Base-by-base conservation (phyloP, 2,113 vertebrate genomes). In the Sinocyclocheilus grahami region DNA sequence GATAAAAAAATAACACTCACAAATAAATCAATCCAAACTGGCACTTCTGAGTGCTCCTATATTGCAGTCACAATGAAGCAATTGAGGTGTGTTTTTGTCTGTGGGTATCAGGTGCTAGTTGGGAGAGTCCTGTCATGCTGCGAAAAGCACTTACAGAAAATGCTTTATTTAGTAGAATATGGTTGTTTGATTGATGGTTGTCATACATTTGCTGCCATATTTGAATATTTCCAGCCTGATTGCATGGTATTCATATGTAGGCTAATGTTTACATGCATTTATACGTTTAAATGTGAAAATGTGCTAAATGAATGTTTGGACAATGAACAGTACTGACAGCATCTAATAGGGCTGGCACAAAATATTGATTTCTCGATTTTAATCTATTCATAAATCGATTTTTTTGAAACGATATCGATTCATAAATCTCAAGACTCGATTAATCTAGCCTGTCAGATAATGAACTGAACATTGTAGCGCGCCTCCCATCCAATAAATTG, bases 31-130 rank as follows among this genome's bases (percentile, higher is more conserved):
- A 18, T 72, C 62, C 46, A 24, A 14, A 5, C 30, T 72, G 77
- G 58, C 62, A 67, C 33, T 82, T 62, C 42, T 63, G 18, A 86
- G 69, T 2, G 51, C 51, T 85, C 51, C 58, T 48, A 60, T 46
- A 48, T 16, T 12, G 30, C 46, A 39, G 11, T 62, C 53, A 78
- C 62, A 63, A 67, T 86, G 74, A 53, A 42, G 11, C 69, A 51
- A 82, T 82, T 85, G 58, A 75, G 74, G 46, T 81, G 42, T 81
- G 62, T 37, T 67, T 27, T 72, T 69, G 11, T 78, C 74, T 83
- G 37, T 30, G 71, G 60, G 22, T 84, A 42, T 55, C 51, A 51
- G 71, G 46, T 85, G 78, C 60, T 76, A 24, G 27, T 33, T 63
- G 55, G 55, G 58, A 76, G 33, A 48, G 69, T 53, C 78, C 72